Evolutionary conservation across 1,140 invertebrate genomes (phyloP), one percentile per base, ranked within the genome.

Genomic region (Drusus annulatus): DNA sequence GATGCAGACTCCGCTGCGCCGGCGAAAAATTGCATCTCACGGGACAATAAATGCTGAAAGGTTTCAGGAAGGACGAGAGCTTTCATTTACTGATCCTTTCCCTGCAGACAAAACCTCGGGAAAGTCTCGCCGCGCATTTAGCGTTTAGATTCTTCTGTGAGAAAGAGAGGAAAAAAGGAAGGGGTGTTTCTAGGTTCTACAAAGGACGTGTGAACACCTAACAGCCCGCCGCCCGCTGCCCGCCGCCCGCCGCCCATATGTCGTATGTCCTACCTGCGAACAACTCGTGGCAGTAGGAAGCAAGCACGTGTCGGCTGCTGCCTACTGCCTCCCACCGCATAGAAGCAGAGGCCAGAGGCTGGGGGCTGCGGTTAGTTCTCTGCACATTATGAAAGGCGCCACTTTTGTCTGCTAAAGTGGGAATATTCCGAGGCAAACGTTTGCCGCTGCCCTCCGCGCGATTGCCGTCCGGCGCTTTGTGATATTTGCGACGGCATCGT

Each of bases 341-440:
- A 77, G 23, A 78, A 50, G 36, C 36, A 10, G 36, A 45, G 36
- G 36, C 36, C 36, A 45, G 78, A 45, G 28, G 45, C 62, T 65
- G 28, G 16, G 13, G 21, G 62, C 68, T 79, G 79, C 60, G 79
- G 79, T 80, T 80, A 68, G 58, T 80, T 80, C 60, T 80, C 23
- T 63, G 69, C 52, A 60, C 69, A 74, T 75, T 75, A 76, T 65
- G 60, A 76, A 80, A 76, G 51, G 79, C 73, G 21, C 65, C 75
- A 77, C 75, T 63, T 77, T 65, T 75, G 56, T 69, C 28, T 17
- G 45, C 50, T 58, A 60, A 62, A 62, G 78, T 74, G 78, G 68
- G 77, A 69, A 69, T 69, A 56, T 78, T 79, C 28, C 21, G n/a
- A 60, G 54, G 69, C 28, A 73, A 73, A 73, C 69, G 69, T 19